A percentile compares a stretch with the other conserved stretches of the same genome.
phyloP scores from a whole-genome alignment of 2,888 invertebrate species.

The Petrophora chlorosata region DNA sequence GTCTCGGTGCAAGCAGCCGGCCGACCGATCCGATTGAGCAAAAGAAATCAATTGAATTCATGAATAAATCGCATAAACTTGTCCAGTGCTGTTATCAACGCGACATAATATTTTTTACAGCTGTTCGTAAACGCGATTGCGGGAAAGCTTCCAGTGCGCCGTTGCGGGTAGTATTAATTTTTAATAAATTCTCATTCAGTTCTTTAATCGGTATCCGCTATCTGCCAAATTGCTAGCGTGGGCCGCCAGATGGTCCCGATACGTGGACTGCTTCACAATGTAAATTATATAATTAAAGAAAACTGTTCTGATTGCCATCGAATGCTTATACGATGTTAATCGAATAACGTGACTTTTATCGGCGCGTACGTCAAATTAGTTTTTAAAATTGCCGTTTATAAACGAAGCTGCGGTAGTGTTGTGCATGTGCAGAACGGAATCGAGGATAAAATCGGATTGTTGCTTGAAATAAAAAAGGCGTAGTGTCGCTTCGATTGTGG shows the following conservation, averaged over 20 bases:
- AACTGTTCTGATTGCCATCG: slow-evolving; percentile 69
- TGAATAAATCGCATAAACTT: slow-evolving; percentile 76
- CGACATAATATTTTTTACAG: slow-evolving; percentile 71
- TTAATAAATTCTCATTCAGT: slow-evolving; percentile 73
- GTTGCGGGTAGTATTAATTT: slow-evolving; percentile 53
- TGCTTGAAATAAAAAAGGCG: slow-evolving; percentile 66
- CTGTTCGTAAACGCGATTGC: slow-evolving; percentile 56
- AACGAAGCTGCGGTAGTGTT: slow-evolving; percentile 38
- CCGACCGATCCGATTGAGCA: slow-evolving; percentile 55
- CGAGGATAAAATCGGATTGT: slow-evolving; percentile 59
- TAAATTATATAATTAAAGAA: slow-evolving; percentile 81
- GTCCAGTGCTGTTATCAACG: slow-evolving; percentile 63
- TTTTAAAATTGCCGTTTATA: slow-evolving; percentile 45
- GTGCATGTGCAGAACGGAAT: slow-evolving; percentile 40
- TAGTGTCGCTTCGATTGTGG: slow-evolving; percentile 71
- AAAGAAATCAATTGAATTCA: slow-evolving; percentile 77
- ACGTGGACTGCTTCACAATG: slow-evolving; percentile 61
- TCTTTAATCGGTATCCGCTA: slow-evolving; percentile 64
- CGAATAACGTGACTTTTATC: slow-evolving; percentile 63
- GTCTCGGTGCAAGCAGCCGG: slow-evolving; percentile 9
- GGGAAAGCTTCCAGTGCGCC: slow-evolving; percentile 53
- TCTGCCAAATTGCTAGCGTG: slow-evolving; percentile 73
- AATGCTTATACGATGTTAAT: slow-evolving; percentile 64
- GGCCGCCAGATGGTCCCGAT: slow-evolving; percentile 67
- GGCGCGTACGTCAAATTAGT: slow-evolving; percentile 54